These are phyloP conservation scores for Nasonia vitripennis DNA, from an alignment of 1,140 invertebrate genomes.

Conservation along the genomic window DNA sequence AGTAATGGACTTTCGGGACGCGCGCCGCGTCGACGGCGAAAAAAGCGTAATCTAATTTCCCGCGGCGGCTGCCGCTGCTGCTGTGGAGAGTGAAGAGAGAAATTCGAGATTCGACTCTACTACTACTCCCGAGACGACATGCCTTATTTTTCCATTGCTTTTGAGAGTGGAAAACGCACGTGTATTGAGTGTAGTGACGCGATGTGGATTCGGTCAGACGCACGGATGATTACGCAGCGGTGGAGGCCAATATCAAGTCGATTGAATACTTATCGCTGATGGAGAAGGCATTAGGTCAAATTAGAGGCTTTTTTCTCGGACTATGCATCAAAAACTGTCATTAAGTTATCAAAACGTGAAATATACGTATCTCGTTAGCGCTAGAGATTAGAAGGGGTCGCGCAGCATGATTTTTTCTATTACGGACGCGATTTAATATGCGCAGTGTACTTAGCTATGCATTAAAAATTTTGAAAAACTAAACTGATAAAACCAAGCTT, in stretches of 20 bases:
- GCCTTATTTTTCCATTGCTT: background rate
- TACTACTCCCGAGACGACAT: background rate
- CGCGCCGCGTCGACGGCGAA: background rate
- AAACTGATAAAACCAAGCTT: too few species aligned
- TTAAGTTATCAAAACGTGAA: too few species aligned
- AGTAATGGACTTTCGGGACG: constrained; percentile 37
- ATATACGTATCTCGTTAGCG: too few species aligned
- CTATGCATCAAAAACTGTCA: too few species aligned
- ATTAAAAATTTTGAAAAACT: too few species aligned
- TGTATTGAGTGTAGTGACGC: background rate
- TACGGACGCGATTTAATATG: too few species aligned
- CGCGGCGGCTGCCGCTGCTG: constrained; percentile 16
- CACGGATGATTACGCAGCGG: background rate
- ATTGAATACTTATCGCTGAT: background rate
- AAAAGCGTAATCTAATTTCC: constrained; percentile 45
- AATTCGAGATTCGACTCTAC: background rate
- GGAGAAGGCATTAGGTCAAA: too few species aligned
- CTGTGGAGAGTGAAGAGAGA: constrained; percentile 5
- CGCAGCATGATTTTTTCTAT: too few species aligned
- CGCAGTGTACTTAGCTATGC: too few species aligned
- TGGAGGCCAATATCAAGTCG: background rate
- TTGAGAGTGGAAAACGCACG: background rate
- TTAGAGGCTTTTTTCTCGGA: too few species aligned
- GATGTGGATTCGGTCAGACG: background rate
- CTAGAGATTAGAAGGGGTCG: too few species aligned